phyloP scores from a whole-genome alignment of 2,888 invertebrate species.

The Hedya salicella region DNA sequence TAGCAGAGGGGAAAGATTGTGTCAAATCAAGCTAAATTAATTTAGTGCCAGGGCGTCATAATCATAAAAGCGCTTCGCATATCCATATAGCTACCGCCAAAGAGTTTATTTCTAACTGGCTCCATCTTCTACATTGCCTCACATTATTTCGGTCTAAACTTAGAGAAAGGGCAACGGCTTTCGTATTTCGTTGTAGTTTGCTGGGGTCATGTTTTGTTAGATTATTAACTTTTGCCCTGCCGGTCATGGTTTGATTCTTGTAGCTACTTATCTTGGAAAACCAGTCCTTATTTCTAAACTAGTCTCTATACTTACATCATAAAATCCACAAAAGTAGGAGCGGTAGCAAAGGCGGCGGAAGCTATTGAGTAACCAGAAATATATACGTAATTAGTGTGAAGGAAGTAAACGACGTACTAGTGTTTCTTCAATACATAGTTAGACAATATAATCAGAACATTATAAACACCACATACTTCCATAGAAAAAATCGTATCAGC shows the following conservation, averaged over 20 bases:
- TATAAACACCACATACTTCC: no score
- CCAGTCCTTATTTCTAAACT: no score
- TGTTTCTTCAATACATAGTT: no score
- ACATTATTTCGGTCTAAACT: constrained; percentile 53
- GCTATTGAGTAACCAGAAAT: constrained; percentile 11
- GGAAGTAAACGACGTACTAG: constrained; percentile 12
- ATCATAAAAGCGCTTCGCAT: constrained; percentile 38
- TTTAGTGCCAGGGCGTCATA: constrained; percentile 16
- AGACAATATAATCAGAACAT: no score
- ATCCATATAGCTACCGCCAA: constrained; percentile 45
- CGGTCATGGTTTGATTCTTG: no score
- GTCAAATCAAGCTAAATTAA: constrained; percentile 17
- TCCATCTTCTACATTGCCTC: constrained; percentile 55
- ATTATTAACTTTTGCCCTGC: no score
- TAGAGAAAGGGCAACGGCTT: constrained; percentile 52
- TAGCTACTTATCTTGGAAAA: no score
- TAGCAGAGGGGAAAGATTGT: background rate
- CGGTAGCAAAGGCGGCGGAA: no score
- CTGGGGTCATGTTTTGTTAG: constrained; percentile 20
- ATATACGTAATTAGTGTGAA: background rate
- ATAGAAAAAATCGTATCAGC: no score
- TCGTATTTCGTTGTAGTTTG: constrained; percentile 35
- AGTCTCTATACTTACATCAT: no score
- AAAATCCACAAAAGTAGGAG: no score
- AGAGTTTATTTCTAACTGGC: constrained; percentile 46